Evolutionary conservation across 2,888 invertebrate species (phyloP).

Genomic region (Caenorhabditis becei): DNA sequence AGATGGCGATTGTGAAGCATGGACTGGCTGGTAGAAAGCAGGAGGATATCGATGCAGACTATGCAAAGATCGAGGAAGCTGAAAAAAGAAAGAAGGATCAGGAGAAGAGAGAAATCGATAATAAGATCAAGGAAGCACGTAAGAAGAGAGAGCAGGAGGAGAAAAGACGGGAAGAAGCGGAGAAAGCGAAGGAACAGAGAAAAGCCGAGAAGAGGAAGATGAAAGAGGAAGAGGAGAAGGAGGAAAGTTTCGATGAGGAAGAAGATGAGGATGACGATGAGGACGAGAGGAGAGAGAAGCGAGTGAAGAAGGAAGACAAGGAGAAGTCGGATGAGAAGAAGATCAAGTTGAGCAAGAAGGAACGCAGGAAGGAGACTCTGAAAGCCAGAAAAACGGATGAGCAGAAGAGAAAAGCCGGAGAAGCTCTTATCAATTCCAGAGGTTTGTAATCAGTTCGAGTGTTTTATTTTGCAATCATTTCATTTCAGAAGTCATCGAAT

Average conservation of each 20-base stretch:
- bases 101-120: slow-evolving; percentile 64
- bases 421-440: slow-evolving; percentile 55
- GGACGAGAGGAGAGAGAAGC: slow-evolving; percentile 29
- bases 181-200: slow-evolving; percentile 37
- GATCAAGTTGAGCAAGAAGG: slow-evolving; percentile 48
- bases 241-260: slow-evolving; percentile 9
- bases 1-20: slow-evolving; percentile 64
- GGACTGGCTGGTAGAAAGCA: slow-evolving; percentile 68
- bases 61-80: slow-evolving; percentile 65
- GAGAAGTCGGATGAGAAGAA: slow-evolving; percentile 27
- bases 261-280: slow-evolving; percentile 36
- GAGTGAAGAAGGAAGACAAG: slow-evolving; percentile 13
- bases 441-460: slow-evolving; percentile 62
- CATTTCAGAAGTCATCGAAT: slow-evolving; percentile 73
- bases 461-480: background rate
- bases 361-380: slow-evolving; percentile 50
- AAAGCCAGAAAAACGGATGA: slow-evolving; percentile 48
- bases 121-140: slow-evolving; percentile 60
- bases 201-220: slow-evolving; percentile 41
- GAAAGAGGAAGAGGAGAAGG: slow-evolving; percentile 32
- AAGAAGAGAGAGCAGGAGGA: slow-evolving; percentile 55
- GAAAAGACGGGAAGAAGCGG: slow-evolving; percentile 35
- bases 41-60: slow-evolving; percentile 67
- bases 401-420: slow-evolving; percentile 35
- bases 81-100: slow-evolving; percentile 64